Conservation (phyloP, 2,113 vertebrate genomes). For the Elephas maximus region DNA sequence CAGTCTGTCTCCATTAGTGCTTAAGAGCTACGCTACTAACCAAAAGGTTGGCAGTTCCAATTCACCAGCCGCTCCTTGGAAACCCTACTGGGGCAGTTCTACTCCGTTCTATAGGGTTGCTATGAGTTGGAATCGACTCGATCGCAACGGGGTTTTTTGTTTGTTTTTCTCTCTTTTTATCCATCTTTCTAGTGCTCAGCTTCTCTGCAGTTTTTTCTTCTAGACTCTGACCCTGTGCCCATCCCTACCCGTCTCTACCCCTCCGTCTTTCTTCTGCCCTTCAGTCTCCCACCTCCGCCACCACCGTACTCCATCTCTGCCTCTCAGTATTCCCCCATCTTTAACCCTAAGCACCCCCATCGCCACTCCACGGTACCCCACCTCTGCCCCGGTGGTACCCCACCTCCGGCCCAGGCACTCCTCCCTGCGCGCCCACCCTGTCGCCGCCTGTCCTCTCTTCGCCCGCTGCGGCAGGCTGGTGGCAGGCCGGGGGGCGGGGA, state of each 20-base stretch:
- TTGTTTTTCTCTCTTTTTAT: background rate
- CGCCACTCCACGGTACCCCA: background rate
- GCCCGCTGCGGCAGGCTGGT: background rate
- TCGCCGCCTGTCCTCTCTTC: background rate
- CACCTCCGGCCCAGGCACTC: background rate
- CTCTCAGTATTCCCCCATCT: background rate
- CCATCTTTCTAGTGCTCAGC: background rate
- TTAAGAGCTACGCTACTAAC: too few species aligned
- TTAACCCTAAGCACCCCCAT: background rate
- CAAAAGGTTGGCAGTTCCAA: too few species aligned
- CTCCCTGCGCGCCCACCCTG: background rate
- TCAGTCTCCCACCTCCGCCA: background rate
- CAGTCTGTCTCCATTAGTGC: background rate
- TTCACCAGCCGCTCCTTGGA: too few species aligned
- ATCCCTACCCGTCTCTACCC: background rate
- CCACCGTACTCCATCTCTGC: too few species aligned
- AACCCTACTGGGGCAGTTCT: too few species aligned
- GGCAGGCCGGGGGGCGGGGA: slow-evolving; percentile 39
- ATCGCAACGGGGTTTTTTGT: too few species aligned
- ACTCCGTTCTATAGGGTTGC: too few species aligned
- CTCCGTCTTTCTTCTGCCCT: background rate
- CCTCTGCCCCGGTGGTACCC: too few species aligned
- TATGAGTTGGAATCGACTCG: too few species aligned
- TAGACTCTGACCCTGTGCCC: background rate
- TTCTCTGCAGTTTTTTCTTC: background rate